phyloP scores from a whole-genome alignment of 2,113 vertebrate species.

The Gulo gulo region DNA sequence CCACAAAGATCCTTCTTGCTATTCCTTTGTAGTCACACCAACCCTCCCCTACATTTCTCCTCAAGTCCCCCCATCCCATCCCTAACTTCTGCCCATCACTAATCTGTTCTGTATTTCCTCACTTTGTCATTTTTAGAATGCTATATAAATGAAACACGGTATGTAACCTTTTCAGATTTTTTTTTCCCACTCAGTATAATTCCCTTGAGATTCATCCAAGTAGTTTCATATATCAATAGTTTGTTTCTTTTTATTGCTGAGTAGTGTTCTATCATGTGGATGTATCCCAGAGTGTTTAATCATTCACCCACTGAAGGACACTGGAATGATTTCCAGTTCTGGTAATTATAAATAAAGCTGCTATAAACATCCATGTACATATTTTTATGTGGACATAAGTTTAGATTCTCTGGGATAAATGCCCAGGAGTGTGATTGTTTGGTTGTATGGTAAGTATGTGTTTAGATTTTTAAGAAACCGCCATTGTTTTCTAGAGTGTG shows the following conservation, averaged over 20 bases:
- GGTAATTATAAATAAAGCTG: neutral
- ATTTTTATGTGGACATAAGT: neutral
- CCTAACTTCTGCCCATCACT: neutral
- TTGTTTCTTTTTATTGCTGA: neutral
- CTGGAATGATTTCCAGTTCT: neutral
- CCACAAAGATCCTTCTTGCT: neutral
- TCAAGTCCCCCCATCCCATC: neutral
- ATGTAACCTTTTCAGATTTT: neutral
- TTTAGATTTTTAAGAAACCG: neutral
- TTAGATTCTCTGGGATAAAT: neutral
- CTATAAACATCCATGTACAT: neutral
- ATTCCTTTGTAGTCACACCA: neutral
- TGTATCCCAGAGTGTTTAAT: neutral
- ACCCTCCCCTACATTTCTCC: neutral
- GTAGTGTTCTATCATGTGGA: neutral
- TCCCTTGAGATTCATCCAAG: neutral
- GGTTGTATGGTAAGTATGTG: neutral
- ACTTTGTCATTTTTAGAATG: neutral
- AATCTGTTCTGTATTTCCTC: neutral
- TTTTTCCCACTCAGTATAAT: neutral
- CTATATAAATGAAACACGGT: neutral
- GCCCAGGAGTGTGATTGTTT: neutral
- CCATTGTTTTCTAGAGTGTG: neutral
- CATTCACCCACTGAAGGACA: neutral
- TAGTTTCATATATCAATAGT: neutral